Base-by-base conservation (phyloP, 2,797 vertebrate species). In the Peromyscus nudipes region DNA sequence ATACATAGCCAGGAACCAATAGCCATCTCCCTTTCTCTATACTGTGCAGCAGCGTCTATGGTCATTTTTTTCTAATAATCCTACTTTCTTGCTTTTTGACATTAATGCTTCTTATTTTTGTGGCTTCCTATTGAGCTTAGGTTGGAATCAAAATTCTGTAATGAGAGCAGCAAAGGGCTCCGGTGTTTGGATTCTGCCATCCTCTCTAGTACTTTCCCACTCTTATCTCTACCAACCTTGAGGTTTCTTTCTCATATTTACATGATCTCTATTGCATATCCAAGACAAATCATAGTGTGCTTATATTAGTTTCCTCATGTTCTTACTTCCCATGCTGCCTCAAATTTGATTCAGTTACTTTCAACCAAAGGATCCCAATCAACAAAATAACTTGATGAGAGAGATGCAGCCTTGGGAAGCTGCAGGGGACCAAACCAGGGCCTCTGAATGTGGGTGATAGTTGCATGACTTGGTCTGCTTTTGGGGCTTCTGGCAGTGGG, bases 331-430 rank as follows among this genome's bases (percentile, higher is more conserved):
- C 14, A 81, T 37, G 8, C 16, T 92, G 21, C 21, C 9, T 76
- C 73, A 27, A 71, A 29, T 37, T 96, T 21, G 64, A 79, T 89
- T 91, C 62, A 91, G 13, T 84, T 81, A 71, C 31, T 97, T 92
- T 62, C 13, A 77, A 29, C 12, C 52, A 60, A 19, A 37, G 27
- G 10, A 67, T 76, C 31, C 60, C 79, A 76, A 76, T 89, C n/a
- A 81, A 6, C 10, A 37, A 1, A 52, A 4, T 57, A 57, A n/a
- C 34, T 62, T 92, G 4, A n/a, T 8, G n/a, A 16, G 2, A 71
- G 34, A 75, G 52, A n/a, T 19, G 0, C 34, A 67, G 23, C 7
- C 4, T 46, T 4, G 55, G 55, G 55, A 19, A 57, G 16, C 55
- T 57, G 55, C 55, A 57, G 55, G 16, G 16, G 55, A 19, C 55